Evolutionary conservation across 2,113 vertebrate species (phyloP).

Genomic region (Coturnix japonica): DNA sequence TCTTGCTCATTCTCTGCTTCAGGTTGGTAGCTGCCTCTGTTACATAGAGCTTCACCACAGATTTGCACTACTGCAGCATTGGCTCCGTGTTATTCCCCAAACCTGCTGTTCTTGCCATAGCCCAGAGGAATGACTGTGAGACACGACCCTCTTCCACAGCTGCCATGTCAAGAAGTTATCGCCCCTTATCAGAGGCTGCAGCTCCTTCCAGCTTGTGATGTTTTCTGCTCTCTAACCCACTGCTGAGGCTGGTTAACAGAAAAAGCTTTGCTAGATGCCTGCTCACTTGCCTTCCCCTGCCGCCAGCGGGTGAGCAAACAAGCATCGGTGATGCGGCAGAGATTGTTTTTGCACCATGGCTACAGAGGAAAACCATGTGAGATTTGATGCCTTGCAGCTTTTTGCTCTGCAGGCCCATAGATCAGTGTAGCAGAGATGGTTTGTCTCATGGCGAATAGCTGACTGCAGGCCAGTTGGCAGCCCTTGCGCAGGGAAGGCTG

Average conservation of each 20-base stretch:
- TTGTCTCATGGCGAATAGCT: not conserved
- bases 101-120: not conserved
- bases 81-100: not conserved
- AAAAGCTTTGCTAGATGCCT: too few species aligned
- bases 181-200: not conserved
- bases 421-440: not conserved
- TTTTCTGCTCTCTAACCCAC: not conserved
- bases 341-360: not conserved
- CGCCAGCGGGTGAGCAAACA: accelerated
- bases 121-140: not conserved
- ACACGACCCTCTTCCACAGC: not conserved
- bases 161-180: not conserved
- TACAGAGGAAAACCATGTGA: accelerated
- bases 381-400: not conserved
- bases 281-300: not conserved
- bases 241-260: not conserved
- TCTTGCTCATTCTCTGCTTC: not conserved
- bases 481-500: not conserved
- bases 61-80: not conserved
- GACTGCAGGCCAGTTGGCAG: not conserved
- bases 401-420: accelerated
- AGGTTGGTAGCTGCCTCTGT: not conserved
- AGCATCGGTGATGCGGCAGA: accelerated
- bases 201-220: not conserved
- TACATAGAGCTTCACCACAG: not conserved